Evolutionary conservation across 53 echinoderm and acorn worm genomes (phyloP).

Genomic region (Holothuria leucospilota): DNA sequence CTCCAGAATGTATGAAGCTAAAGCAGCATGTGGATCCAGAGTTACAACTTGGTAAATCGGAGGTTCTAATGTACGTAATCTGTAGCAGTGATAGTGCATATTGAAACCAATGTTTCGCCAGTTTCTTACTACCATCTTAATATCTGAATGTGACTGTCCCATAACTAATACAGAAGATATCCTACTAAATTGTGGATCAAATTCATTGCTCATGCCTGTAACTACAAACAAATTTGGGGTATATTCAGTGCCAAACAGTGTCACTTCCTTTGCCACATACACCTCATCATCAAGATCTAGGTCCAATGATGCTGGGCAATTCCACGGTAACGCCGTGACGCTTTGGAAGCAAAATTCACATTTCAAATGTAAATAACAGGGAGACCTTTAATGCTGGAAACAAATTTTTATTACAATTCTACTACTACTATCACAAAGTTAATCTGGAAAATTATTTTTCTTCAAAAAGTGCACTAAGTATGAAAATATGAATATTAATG

Average conservation of each 20-base stretch:
- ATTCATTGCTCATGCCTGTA: conserved; percentile 10
- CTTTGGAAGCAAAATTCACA: no score
- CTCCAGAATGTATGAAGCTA: neutral
- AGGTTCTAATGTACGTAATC: neutral
- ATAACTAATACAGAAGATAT: neutral
- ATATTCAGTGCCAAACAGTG: conserved; percentile 53
- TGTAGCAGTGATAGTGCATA: conserved; percentile 11
- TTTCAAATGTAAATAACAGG: no score
- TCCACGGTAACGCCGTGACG: no score
- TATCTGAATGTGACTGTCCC: neutral
- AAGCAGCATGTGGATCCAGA: neutral
- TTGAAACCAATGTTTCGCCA: conserved; percentile 4
- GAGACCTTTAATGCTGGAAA: no score
- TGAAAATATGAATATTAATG: no score
- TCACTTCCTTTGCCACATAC: conserved; percentile 45
- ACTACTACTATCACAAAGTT: no score
- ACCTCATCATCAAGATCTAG: conserved; percentile 53
- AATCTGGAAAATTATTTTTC: no score
- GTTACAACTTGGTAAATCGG: neutral
- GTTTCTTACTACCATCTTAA: neutral
- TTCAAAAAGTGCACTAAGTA: no score
- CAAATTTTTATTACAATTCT: no score
- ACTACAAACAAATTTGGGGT: conserved; percentile 51
- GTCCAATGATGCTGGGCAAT: neutral
- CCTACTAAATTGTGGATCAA: conserved; percentile 12